These are phyloP conservation scores for Tolmerus cingulatus DNA, from an alignment of 2,888 invertebrate species.

Conservation along the genomic window DNA sequence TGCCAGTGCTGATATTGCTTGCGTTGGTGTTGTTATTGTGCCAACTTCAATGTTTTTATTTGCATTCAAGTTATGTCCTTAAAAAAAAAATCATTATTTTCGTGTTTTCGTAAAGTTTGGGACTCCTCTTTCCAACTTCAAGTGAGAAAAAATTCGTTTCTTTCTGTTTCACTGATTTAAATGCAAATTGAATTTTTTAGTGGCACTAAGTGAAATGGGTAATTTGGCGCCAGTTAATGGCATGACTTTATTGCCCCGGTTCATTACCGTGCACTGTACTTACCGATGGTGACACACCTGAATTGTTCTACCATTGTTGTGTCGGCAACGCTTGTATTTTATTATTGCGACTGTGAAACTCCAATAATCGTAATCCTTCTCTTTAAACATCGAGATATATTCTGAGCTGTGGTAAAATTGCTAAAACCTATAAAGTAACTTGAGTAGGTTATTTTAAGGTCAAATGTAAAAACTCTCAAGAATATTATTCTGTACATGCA, in stretches of 20 bases:
- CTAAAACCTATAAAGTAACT: neutral
- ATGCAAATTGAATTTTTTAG: conserved; percentile 24
- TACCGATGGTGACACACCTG: neutral
- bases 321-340: neutral
- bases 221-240: neutral
- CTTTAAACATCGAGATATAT: neutral
- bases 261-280: neutral
- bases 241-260: neutral
- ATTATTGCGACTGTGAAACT: neutral
- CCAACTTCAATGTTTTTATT: neutral
- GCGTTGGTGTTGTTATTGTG: neutral
- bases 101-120: neutral
- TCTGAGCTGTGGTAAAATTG: neutral
- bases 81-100: neutral
- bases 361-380: neutral
- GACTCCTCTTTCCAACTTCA: neutral
- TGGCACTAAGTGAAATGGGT: conserved; percentile 4
- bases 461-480: neutral
- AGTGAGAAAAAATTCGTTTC: neutral
- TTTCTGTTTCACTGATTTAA: conserved; percentile 1
- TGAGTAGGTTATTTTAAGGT: neutral
- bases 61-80: conserved; percentile 5
- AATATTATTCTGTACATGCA: neutral
- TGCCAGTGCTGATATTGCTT: neutral
- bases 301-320: neutral